Evolutionary conservation across 2,113 vertebrate species (phyloP).

Genomic region (Neopipo cinnamomea): DNA sequence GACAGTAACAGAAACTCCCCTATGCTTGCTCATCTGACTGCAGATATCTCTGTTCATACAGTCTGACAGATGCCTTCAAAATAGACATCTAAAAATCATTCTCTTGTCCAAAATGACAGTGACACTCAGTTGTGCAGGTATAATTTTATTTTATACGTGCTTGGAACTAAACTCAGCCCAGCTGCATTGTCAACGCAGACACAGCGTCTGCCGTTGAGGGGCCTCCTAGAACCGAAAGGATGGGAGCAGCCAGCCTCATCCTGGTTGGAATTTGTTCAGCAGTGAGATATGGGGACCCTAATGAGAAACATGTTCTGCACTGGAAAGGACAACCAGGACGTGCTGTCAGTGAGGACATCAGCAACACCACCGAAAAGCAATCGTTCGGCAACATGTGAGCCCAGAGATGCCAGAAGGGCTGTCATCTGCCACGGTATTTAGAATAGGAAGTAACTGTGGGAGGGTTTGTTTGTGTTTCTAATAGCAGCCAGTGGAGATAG

Average conservation of each 20-base stretch:
- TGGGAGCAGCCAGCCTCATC: background rate
- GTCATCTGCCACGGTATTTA: background rate
- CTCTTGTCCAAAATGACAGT: background rate
- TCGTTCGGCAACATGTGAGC: background rate
- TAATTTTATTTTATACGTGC: background rate
- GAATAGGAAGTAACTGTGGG: background rate
- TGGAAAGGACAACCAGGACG: background rate
- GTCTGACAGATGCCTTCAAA: background rate
- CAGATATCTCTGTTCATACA: background rate
- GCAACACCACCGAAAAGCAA: background rate
- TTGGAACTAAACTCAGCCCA: background rate
- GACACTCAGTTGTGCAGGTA: background rate
- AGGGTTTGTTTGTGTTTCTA: background rate
- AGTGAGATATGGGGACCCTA: background rate
- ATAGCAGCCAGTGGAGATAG: background rate
- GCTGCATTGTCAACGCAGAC: background rate
- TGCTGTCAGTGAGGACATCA: background rate
- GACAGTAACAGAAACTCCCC: background rate
- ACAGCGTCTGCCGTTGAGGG: background rate
- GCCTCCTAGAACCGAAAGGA: background rate
- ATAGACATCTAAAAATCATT: background rate
- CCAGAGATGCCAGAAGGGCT: background rate
- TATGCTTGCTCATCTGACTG: background rate
- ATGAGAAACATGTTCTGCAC: background rate
- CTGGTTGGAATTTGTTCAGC: background rate